These are phyloP conservation scores for Struthidea cinerea DNA, from an alignment of 2,113 vertebrate genomes.

Conservation along the genomic window DNA sequence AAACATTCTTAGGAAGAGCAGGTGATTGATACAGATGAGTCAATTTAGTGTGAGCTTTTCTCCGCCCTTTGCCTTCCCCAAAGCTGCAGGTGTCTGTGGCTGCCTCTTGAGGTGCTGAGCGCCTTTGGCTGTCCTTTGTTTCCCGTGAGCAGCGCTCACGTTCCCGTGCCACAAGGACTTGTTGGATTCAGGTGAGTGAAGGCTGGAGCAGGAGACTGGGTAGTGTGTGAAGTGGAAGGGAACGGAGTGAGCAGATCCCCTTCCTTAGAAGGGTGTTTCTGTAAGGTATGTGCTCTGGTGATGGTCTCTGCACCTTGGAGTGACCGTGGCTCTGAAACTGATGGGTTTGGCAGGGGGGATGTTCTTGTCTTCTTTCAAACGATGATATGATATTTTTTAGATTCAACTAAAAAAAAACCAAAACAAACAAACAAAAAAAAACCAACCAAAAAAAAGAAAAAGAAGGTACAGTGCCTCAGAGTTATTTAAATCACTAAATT, in stretches of 20 bases:
- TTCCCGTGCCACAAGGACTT: rapidly evolving
- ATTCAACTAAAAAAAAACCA: background rate
- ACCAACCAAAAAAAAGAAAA: background rate
- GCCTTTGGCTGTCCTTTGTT: background rate
- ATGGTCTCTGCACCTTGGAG: background rate
- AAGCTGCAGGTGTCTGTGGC: background rate
- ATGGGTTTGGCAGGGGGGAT: background rate
- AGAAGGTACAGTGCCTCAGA: rapidly evolving
- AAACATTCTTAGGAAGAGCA: rapidly evolving
- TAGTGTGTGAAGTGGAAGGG: rapidly evolving
- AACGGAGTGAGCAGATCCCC: rapidly evolving
- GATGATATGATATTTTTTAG: rapidly evolving
- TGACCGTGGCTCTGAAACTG: background rate
- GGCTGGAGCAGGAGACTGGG: background rate
- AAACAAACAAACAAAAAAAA: too few relatives aligned
- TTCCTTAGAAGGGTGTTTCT: background rate
- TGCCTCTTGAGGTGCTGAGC: rapidly evolving
- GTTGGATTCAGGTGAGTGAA: rapidly evolving
- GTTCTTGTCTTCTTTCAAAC: background rate
- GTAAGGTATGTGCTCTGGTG: rapidly evolving
- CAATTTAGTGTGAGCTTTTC: rapidly evolving
- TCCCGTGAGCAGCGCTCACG: rapidly evolving
- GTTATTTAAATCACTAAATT: background rate
- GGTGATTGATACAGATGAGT: background rate
- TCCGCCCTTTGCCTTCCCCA: rapidly evolving